These are phyloP conservation scores for Neoaliturus tenellus DNA, from an alignment of 2,888 invertebrate species.

Conservation along the genomic window DNA sequence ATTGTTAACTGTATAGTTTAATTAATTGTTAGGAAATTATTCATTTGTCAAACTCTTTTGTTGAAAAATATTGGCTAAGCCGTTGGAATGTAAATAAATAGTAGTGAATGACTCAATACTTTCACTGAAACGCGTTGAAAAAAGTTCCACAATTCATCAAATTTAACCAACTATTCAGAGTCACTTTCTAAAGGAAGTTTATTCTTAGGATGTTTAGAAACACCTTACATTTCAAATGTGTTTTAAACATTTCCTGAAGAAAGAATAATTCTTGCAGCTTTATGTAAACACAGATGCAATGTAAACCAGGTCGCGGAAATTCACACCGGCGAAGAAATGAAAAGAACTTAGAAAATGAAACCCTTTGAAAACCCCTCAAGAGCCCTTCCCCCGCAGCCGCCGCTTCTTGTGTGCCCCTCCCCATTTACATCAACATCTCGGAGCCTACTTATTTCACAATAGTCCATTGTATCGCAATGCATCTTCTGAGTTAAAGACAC, in stretches of 20 bases:
- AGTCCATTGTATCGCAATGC: background rate
- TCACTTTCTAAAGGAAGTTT: background rate
- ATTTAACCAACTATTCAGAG: background rate
- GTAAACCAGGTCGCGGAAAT: constrained; percentile 1
- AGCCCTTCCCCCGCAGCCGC: background rate
- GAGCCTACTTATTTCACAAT: background rate
- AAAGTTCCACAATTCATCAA: too few species aligned
- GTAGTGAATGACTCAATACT: too few species aligned
- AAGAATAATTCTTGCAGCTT: background rate
- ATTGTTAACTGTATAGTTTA: too few species aligned
- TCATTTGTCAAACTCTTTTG: too few species aligned
- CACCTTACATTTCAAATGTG: background rate
- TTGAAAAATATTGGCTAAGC: too few species aligned
- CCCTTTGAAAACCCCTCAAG: constrained; percentile 18
- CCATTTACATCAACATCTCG: background rate
- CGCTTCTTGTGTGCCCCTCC: background rate
- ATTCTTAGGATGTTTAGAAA: background rate
- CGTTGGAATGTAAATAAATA: too few species aligned
- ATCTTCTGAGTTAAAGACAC: background rate
- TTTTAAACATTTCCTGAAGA: background rate
- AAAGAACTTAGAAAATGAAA: constrained; percentile 33
- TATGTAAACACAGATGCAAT: constrained; percentile 22
- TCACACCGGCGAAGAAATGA: constrained; percentile 13
- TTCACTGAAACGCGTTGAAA: too few species aligned
- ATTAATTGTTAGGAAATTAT: too few species aligned